A percentile compares a stretch with the other conserved stretches of the same genome.
phyloP scores from a whole-genome alignment of 2,797 vertebrate species.

The Parambassis ranga region DNA sequence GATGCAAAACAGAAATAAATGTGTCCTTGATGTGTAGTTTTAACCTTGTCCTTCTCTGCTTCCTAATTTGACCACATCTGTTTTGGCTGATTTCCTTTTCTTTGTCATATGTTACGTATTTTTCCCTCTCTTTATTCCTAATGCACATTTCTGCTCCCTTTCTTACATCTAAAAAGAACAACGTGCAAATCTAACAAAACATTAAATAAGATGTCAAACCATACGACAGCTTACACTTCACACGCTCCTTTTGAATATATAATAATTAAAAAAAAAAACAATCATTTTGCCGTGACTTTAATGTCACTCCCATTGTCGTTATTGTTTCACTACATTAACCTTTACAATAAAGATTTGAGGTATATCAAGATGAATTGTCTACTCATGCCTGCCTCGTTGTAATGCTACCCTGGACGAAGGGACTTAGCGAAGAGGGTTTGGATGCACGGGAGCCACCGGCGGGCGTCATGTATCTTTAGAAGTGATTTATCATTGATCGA shows the following conservation, averaged over 20 bases:
- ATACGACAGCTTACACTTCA: conserved; percentile 39
- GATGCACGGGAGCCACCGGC: conserved; percentile 42
- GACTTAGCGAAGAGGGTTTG: conserved; percentile 83
- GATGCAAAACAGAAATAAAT: conserved; percentile 36
- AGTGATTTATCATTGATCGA: conserved; percentile 29
- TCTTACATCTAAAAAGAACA: conserved; percentile 33
- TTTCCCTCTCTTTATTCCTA: neutral
- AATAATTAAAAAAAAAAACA: conserved; percentile 77
- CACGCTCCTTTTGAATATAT: conserved; percentile 37
- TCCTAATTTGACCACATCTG: conserved; percentile 2
- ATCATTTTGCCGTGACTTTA: conserved; percentile 80
- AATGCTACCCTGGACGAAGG: conserved; percentile 68
- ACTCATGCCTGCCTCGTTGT: conserved; percentile 85
- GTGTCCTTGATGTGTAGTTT: conserved; percentile 20
- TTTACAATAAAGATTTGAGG: conserved; percentile 99
- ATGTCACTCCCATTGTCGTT: conserved; percentile 75
- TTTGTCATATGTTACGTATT: neutral
- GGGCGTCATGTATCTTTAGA: neutral
- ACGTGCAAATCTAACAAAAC: conserved; percentile 74
- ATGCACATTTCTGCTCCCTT: neutral
- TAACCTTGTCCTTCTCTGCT: neutral
- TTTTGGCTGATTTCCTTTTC: neutral
- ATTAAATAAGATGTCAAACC: conserved; percentile 51
- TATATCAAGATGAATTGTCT: conserved; percentile 99
- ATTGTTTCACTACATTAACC: conserved; percentile 89